Evolutionary conservation across 2,888 invertebrate species (phyloP).

Genomic region (Scaptomyza parva): DNA sequence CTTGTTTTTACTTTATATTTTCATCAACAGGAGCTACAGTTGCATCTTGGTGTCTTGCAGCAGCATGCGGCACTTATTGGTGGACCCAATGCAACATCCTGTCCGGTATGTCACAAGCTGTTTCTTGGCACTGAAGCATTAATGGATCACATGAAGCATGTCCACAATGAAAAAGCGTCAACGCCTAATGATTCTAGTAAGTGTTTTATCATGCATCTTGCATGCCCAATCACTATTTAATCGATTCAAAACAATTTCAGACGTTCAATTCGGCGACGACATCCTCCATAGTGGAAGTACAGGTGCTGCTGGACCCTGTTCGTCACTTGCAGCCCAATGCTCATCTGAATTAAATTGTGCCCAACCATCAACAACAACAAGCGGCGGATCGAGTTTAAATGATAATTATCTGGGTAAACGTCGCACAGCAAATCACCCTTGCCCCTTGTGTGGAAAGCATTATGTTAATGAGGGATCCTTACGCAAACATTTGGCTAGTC

Average conservation of each 20-base stretch:
- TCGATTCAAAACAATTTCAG: constrained; percentile 3
- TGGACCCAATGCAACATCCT: constrained; percentile 95
- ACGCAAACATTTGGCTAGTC: constrained; percentile 96
- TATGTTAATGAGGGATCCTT: constrained; percentile 97
- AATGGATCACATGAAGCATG: constrained; percentile 98
- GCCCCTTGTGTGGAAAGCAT: constrained; percentile 97
- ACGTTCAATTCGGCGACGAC: constrained; percentile 55
- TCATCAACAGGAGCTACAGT: constrained; percentile 91
- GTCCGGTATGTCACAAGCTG: constrained; percentile 97
- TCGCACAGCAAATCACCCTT: constrained; percentile 97
- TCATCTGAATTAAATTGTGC: constrained; percentile 70
- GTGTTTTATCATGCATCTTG: constrained; percentile 2
- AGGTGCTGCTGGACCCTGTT: constrained; percentile 18
- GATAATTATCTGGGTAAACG: constrained; percentile 96
- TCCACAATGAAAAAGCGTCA: constrained; percentile 93
- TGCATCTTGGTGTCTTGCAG: constrained; percentile 97
- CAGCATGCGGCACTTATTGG: constrained; percentile 97
- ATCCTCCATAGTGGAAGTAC: constrained; percentile 32
- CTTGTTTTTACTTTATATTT: neutral
- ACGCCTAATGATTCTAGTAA: constrained; percentile 53
- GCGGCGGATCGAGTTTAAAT: constrained; percentile 76
- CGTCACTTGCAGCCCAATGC: constrained; percentile 42
- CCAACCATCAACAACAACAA: constrained; percentile 81
- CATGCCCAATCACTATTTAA: neutral
- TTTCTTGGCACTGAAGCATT: constrained; percentile 96